Percentiles rank a stretch among this genome's conserved stretches.
Evolutionary conservation across 2,797 vertebrate species (phyloP).

Genomic region (Saguinus oedipus): DNA sequence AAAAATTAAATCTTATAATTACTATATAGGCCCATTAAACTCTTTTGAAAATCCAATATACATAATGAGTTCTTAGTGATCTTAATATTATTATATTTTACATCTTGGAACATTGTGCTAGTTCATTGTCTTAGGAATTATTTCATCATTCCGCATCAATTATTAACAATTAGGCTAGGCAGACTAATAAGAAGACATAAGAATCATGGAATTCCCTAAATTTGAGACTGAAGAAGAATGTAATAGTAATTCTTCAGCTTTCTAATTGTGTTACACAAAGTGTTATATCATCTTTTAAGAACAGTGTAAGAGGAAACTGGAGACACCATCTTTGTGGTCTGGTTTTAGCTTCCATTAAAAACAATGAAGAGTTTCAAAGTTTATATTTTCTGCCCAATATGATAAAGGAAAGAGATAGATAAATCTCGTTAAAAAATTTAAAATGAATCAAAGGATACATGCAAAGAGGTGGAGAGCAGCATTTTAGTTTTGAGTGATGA

Average conservation of each 20-base stretch:
- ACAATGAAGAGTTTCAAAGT: not conserved
- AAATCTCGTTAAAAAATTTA: slow-evolving; percentile 2
- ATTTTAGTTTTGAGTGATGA: not conserved
- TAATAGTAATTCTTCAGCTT: not conserved
- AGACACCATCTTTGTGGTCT: not conserved
- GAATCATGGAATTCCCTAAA: not conserved
- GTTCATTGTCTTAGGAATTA: not conserved
- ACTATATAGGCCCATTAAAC: not conserved
- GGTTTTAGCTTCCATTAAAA: not conserved
- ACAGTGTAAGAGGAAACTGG: not conserved
- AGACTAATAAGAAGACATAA: not conserved
- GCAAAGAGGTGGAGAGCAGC: not conserved
- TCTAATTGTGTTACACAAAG: not conserved
- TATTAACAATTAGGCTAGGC: not conserved
- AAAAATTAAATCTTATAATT: not conserved
- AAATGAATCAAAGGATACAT: not conserved
- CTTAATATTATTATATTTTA: not conserved
- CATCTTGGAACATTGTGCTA: not conserved
- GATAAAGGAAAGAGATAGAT: not conserved
- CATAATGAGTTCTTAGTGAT: not conserved
- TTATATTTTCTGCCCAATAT: not conserved
- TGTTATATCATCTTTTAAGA: not conserved
- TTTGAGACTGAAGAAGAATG: not conserved
- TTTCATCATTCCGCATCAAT: not conserved
- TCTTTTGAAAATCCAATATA: not conserved